phyloP scores from a whole-genome alignment of 53 echinoderm and acorn worm species.

The Luidia sarsii region DNA sequence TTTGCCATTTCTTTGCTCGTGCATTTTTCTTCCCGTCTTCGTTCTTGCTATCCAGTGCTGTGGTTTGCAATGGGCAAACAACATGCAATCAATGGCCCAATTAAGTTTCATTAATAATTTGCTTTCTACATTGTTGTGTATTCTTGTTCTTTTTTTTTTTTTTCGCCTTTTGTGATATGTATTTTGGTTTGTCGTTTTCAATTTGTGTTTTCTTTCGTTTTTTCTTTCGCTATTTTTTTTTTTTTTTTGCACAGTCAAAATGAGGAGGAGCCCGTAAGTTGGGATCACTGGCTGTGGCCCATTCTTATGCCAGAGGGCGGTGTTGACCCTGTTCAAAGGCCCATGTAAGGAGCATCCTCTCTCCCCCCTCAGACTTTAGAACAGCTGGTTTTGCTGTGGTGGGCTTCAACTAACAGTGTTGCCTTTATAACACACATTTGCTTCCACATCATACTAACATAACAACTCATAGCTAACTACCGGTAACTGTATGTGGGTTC shows the following conservation, averaged over 20 bases:
- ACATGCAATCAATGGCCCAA: no score
- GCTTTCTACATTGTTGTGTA: not conserved
- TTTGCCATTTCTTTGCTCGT: no score
- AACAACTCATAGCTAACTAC: no score
- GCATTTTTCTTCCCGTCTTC: no score
- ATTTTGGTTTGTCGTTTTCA: not conserved
- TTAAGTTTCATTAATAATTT: not conserved
- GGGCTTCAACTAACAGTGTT: no score
- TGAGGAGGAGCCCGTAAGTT: conserved; percentile 35
- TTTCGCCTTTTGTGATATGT: not conserved
- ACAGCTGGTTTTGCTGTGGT: conserved; percentile 25
- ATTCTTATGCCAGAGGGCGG: conserved; percentile 31
- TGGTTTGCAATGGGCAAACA: no score
- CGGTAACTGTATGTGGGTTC: no score
- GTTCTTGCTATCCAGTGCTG: no score
- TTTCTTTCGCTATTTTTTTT: not conserved
- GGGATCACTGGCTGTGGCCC: conserved; percentile 46
- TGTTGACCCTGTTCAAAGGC: conserved; percentile 29
- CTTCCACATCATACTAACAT: no score
- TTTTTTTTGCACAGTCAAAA: conserved; percentile 27
- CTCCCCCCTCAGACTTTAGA: conserved; percentile 18
- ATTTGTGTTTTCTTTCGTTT: conserved; percentile 2
- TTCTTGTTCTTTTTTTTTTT: not conserved
- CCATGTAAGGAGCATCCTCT: conserved; percentile 16
- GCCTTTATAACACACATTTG: no score